phyloP scores from a whole-genome alignment of 1,140 invertebrate genomes.

The Aphelinus atriplicis region DNA sequence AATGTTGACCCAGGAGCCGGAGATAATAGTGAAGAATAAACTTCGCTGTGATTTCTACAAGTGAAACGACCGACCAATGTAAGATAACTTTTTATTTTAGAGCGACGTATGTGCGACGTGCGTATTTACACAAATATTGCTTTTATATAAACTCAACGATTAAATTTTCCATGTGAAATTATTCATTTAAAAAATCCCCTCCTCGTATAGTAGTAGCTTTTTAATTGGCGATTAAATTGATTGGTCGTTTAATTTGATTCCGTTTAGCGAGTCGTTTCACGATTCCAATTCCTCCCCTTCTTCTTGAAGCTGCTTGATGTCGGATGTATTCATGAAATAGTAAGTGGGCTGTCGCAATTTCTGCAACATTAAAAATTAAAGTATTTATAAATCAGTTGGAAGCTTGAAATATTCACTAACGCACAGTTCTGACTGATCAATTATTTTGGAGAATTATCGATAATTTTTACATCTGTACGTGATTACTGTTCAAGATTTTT shows the following conservation, averaged over 20 bases:
- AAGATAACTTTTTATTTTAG: conserved; percentile 11
- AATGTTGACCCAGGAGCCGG: not conserved
- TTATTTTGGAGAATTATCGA: too few relatives aligned
- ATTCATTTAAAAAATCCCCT: not conserved
- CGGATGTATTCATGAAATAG: conserved; percentile 91
- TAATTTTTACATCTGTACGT: too few relatives aligned
- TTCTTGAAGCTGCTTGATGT: conserved; percentile 83
- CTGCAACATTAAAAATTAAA: conserved; percentile 51
- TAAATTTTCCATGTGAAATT: conserved; percentile 11
- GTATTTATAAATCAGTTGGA: not conserved
- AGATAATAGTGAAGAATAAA: not conserved
- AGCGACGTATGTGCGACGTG: conserved; percentile 1
- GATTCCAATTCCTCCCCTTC: conserved; percentile 72
- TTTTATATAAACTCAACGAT: conserved; percentile 20
- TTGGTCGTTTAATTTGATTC: too few relatives aligned
- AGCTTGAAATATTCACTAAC: too few relatives aligned
- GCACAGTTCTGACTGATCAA: too few relatives aligned
- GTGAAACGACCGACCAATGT: not conserved
- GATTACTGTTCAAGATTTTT: too few relatives aligned
- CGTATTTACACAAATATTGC: conserved; percentile 28
- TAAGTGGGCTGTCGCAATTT: conserved; percentile 90
- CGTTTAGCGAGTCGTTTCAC: too few relatives aligned
- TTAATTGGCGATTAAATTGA: too few relatives aligned
- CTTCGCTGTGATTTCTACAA: not conserved
- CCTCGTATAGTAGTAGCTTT: not conserved